Evolutionary conservation across 2,113 vertebrate genomes (phyloP).

Genomic region (Chelonoidis abingdonii): DNA sequence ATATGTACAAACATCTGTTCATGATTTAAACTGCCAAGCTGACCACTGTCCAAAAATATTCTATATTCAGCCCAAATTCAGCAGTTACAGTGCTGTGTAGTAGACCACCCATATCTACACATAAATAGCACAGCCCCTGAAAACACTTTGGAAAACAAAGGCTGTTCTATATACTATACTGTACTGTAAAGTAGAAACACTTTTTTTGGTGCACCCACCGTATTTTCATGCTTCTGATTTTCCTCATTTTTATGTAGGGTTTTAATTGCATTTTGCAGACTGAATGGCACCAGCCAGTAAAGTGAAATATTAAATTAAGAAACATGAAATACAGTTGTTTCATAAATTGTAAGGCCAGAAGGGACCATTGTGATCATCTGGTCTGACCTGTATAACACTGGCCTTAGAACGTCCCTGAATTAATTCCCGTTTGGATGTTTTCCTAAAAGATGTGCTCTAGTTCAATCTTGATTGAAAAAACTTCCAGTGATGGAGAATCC

Average conservation of each 20-base stretch:
- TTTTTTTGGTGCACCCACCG: not conserved
- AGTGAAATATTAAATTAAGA: conserved; percentile 31
- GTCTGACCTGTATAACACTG: not conserved
- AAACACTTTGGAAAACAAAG: conserved; percentile 33
- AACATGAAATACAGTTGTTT: not conserved
- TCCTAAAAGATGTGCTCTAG: not conserved
- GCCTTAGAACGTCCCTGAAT: not conserved
- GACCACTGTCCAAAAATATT: conserved; percentile 49
- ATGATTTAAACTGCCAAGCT: conserved; percentile 52
- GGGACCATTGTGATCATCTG: not conserved
- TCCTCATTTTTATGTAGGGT: not conserved
- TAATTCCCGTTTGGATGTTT: not conserved
- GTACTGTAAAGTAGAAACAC: conserved; percentile 5
- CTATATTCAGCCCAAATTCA: not conserved
- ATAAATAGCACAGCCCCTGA: conserved; percentile 23
- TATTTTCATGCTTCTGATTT: not conserved
- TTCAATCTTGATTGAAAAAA: not conserved
- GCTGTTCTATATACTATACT: not conserved
- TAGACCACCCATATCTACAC: conserved; percentile 43
- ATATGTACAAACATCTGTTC: conserved; percentile 61
- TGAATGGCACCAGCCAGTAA: conserved; percentile 16
- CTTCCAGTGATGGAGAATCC: not conserved
- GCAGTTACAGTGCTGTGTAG: not conserved
- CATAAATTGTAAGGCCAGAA: not conserved
- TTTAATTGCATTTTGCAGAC: conserved; percentile 49